Percentiles rank a stretch among this genome's conserved stretches.
phyloP scores from a whole-genome alignment of 2,113 vertebrate species.

The Poicephalus gulielmi region DNA sequence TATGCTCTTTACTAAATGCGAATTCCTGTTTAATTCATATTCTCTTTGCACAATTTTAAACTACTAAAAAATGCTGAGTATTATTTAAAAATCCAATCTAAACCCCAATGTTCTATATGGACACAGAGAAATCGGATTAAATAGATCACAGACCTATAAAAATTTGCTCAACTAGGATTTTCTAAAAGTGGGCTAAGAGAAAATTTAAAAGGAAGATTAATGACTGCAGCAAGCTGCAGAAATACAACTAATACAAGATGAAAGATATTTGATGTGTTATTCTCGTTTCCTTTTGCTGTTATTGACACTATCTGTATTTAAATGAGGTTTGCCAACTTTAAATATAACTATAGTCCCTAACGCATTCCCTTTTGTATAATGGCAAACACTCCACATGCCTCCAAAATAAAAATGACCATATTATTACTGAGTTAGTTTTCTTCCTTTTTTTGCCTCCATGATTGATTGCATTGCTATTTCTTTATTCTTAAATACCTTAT shows the following conservation, averaged over 20 bases:
- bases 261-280: not conserved
- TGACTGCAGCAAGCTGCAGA: not conserved
- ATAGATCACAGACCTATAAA: not conserved
- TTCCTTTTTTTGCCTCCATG: not conserved
- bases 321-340: not conserved
- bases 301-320: not conserved
- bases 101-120: not conserved
- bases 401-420: not conserved
- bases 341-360: not conserved
- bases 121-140: not conserved
- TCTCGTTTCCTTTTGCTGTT: not conserved
- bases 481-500: not conserved
- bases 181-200: not conserved
- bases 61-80: not conserved
- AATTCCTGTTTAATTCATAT: not conserved
- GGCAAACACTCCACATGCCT: not conserved
- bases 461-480: not conserved
- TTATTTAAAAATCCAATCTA: not conserved
- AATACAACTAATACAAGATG: not conserved
- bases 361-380: not conserved
- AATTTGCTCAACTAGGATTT: not conserved
- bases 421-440: not conserved
- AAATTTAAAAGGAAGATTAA: conserved; percentile 7
- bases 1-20: not conserved
- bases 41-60: not conserved